A percentile compares a stretch with the other conserved stretches of the same genome.
Evolutionary conservation across 2,113 vertebrate genomes (phyloP).

Genomic region (Catharus minimus): DNA sequence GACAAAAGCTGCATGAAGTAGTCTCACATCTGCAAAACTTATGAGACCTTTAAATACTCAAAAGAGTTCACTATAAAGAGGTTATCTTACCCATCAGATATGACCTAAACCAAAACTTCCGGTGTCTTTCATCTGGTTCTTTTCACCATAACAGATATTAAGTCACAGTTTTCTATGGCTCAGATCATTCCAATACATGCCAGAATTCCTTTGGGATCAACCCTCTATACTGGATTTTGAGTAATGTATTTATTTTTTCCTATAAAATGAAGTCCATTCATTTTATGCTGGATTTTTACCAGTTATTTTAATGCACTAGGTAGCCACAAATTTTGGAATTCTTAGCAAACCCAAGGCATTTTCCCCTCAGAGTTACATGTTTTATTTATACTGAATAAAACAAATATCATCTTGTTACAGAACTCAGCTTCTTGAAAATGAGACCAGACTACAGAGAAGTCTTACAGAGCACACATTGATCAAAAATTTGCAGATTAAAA

Average conservation of each 20-base stretch:
- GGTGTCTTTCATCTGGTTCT: not conserved
- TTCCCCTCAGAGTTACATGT: not conserved
- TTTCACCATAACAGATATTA: not conserved
- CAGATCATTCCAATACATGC: not conserved
- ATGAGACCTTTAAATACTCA: not conserved
- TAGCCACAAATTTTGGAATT: not conserved
- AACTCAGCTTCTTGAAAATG: not conserved
- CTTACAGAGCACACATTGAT: not conserved
- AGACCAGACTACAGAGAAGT: not conserved
- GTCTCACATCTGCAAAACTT: not conserved
- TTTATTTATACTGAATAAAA: not conserved
- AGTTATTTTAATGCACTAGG: conserved; percentile 5
- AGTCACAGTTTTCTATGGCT: not conserved
- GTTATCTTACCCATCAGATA: not conserved
- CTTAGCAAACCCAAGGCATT: not conserved
- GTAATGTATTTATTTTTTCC: not conserved
- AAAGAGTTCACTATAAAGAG: not conserved
- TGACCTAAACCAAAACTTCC: not conserved
- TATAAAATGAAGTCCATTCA: conserved; percentile 22
- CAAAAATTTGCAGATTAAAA: not conserved
- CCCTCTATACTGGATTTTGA: not conserved
- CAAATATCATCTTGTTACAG: not conserved
- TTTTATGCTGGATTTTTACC: conserved; percentile 20
- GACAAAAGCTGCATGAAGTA: not conserved
- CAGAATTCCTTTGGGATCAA: conserved; percentile 11